Evolutionary conservation across 2,888 invertebrate genomes (phyloP), one percentile per base, ranked within the genome.

Genomic region (Eucera pruinosa): DNA sequence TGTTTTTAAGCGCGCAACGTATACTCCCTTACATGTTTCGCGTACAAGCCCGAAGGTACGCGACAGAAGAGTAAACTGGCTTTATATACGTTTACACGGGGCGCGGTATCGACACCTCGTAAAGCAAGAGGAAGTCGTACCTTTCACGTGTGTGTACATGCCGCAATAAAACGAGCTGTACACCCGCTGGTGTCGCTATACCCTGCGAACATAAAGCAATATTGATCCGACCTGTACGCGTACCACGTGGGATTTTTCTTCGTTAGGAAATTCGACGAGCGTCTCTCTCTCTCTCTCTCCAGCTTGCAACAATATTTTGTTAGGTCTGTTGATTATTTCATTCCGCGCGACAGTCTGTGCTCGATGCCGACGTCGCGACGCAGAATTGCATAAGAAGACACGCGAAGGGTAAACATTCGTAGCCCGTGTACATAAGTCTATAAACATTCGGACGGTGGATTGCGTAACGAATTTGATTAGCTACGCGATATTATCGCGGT

Each of bases 61-160:
- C 36, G 36, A 36, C 1, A 11, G 9, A 6, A 11, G 9, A 11
- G 36, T 36, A 36, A 36, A 36, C 36, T 36, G 9, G 36, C 36
- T 36, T 36, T 36, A 36, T 81, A 77, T 70, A 70, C 71, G 86
- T 83, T 83, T 85, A 77, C 78, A 72, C 30, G 70, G 78, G 77
- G 75, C 77, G 66, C 81, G 79, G 79, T 81, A 85, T 85, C 84
- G 84, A 83, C 84, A 85, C 81, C 86, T 85, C 86, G 80, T 85
- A 85, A 84, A 85, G 77, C 79, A 81, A 61, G 81, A 83, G 83
- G 83, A 83, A 84, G 84, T 84, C 80, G 85, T 82, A 74, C 68
- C 76, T 80, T 80, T 66, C 69, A 50, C 66, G 52, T 73, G 76
- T 78, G 58, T 78, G 58, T 74, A 64, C 80, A 71, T 57, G 72